Evolutionary conservation across 2,888 invertebrate species (phyloP).

Genomic region (Leptopterna dolabrata): DNA sequence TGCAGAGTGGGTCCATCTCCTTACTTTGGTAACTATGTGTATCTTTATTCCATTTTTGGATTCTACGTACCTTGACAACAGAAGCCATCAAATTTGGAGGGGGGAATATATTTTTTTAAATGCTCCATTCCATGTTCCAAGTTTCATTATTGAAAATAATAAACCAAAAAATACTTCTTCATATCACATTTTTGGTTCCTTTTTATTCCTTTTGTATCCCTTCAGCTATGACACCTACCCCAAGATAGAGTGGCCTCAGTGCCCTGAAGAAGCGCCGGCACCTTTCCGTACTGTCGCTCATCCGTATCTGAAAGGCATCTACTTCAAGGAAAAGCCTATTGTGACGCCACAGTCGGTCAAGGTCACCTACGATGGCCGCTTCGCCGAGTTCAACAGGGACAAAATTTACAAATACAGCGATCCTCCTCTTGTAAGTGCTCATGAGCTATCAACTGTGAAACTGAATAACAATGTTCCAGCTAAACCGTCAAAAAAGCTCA

Average conservation of each 20-base stretch:
- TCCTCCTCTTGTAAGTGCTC: slow-evolving; percentile 55
- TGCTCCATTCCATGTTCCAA: too few relatives aligned
- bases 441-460: too few relatives aligned
- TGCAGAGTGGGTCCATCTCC: too few relatives aligned
- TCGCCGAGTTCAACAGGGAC: slow-evolving; percentile 47
- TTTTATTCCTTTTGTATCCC: not conserved
- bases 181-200: too few relatives aligned
- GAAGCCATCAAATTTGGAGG: too few relatives aligned
- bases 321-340: slow-evolving; percentile 40
- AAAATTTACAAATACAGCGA: slow-evolving; percentile 54
- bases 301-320: slow-evolving; percentile 49
- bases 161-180: too few relatives aligned
- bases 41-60: not conserved
- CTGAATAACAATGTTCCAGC: too few relatives aligned
- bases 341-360: slow-evolving; percentile 45
- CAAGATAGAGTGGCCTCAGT: slow-evolving; percentile 51
- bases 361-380: slow-evolving; percentile 60
- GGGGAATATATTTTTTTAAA: too few relatives aligned
- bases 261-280: slow-evolving; percentile 51
- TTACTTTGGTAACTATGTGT: too few relatives aligned
- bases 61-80: not conserved
- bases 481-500: too few relatives aligned
- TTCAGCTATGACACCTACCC: slow-evolving; percentile 45
- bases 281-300: slow-evolving; percentile 51
- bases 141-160: too few relatives aligned